A percentile compares a stretch with the other conserved stretches of the same genome.
These are phyloP conservation scores for Rhopalosiphum nymphaeae DNA, from an alignment of 2,888 invertebrate genomes.

Conservation along the genomic window DNA sequence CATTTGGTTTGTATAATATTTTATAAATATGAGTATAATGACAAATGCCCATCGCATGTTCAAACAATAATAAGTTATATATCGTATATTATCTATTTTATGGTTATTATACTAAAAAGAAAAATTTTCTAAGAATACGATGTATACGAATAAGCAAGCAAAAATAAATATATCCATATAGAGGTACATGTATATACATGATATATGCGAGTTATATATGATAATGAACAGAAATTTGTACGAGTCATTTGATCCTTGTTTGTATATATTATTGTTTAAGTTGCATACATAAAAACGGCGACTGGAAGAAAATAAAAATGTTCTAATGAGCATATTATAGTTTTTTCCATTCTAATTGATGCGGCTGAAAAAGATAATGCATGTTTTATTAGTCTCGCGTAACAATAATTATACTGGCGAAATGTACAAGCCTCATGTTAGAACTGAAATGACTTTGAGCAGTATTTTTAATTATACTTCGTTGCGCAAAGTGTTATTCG, in stretches of 20 bases:
- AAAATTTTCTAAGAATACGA: background rate
- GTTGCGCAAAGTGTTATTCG: background rate
- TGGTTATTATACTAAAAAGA: background rate
- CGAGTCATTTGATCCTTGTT: background rate
- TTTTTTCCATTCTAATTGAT: background rate
- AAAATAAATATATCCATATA: background rate
- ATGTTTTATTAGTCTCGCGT: background rate
- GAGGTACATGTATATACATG: background rate
- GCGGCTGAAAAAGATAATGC: background rate
- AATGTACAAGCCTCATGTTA: background rate
- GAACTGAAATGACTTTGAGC: background rate
- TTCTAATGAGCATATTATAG: background rate
- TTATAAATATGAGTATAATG: background rate
- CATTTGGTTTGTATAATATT: background rate
- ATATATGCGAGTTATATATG: background rate
- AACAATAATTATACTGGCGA: background rate
- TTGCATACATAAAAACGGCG: background rate
- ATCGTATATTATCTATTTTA: background rate
- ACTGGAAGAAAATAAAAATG: background rate
- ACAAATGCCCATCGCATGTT: background rate
- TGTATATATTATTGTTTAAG: background rate
- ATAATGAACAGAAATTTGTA: background rate
- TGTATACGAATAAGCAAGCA: background rate
- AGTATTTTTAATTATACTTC: background rate
- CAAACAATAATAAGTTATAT: background rate